Evolutionary conservation across 2,888 invertebrate species (phyloP).

Genomic region (Catocala nupta): DNA sequence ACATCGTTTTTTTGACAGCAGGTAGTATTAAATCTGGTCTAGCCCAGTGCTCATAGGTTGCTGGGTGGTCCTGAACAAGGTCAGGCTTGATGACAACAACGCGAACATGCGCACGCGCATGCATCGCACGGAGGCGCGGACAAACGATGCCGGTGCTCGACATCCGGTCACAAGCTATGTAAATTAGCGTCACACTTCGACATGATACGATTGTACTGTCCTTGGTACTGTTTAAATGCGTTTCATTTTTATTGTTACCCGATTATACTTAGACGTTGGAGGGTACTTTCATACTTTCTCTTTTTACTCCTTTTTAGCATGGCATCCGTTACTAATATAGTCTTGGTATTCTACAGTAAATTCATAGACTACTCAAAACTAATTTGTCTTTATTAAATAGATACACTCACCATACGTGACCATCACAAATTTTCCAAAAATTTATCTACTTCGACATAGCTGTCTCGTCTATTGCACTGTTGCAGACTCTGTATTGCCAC

Average conservation of each 20-base stretch:
- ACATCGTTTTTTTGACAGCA: background rate
- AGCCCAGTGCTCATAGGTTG: constrained; percentile 17
- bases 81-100: constrained; percentile 52
- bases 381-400: no score
- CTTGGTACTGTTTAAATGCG: constrained; percentile 63
- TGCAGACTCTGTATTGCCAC: no score
- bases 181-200: constrained; percentile 72
- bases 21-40: background rate
- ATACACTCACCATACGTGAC: no score
- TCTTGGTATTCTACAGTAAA: no score
- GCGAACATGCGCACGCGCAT: constrained; percentile 56
- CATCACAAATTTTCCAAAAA: no score
- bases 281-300: constrained; percentile 25
- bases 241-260: constrained; percentile 52
- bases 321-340: no score
- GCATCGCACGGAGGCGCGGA: constrained; percentile 66
- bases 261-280: constrained; percentile 5
- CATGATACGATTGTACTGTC: constrained; percentile 65
- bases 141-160: constrained; percentile 69
- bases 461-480: no score
- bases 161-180: constrained; percentile 81
- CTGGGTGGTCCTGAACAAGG: constrained; percentile 58
- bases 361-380: no score
- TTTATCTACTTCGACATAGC: no score
- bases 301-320: background rate